Evolutionary conservation across 2,113 vertebrate species (phyloP), one percentile per base, ranked within the genome.

Genomic region (Malaclemys terrapin): DNA sequence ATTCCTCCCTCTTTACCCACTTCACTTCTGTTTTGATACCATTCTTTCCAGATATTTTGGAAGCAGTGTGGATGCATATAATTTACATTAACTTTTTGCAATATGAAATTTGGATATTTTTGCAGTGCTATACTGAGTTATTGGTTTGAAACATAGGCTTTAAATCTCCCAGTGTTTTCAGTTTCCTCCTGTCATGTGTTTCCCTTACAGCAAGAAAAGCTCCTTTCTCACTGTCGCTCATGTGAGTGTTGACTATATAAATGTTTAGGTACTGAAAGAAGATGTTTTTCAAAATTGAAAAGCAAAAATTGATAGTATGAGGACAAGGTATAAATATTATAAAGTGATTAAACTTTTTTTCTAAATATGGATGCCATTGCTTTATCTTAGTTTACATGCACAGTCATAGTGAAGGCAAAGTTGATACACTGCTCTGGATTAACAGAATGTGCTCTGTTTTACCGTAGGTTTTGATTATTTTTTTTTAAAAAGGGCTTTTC

Each of bases 41-140:
- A 4, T 24, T 88, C 22, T 5, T 81, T 2, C 84, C 80, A 4
- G 2, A 1, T 53, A 2, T 80, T 76, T 76, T 76, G 72, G 22
- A 76, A 76, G 38, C 38, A 45, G 72, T 76, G 22, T 25, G 72
- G 31, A 35, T 75, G 10, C 69, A 42, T 42, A 12, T 75, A 42
- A 75, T 38, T 42, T 38, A 75, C n/a, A 75, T 42, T 75, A 75
- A 75, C 10, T 75, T 75, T 42, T 75, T 75, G 20, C 9, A 24
- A 24, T 75, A 12, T 25, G 2, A 81, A 85, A 72, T 53, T 47
- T 47, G 31, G 2, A 1, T 80, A 20, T 52, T 75, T 17, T 57
- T 45, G 3, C 17, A 17, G 31, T 1, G n/a, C 9, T 25, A 4
- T 0, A 1, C 2, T 0, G 27, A 91, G 49, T 38, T 25, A 4